A percentile compares a stretch with the other conserved stretches of the same genome.
These are phyloP conservation scores for Okapia johnstoni DNA, from an alignment of 2,113 vertebrate species.

Conservation along the genomic window DNA sequence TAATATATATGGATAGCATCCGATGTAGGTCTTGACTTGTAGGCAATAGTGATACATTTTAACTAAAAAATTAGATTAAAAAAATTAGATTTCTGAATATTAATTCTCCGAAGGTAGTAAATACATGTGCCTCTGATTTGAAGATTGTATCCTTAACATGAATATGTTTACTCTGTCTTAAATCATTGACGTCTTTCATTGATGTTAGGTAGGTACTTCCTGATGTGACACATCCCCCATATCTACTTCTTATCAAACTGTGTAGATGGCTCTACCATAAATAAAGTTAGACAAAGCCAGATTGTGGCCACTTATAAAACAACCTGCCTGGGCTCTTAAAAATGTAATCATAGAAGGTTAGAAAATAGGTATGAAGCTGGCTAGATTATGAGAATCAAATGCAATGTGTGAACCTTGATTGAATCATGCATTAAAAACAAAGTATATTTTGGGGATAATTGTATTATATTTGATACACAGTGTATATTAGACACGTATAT, in stretches of 20 bases:
- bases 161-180: neutral
- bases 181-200: neutral
- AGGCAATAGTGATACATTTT: neutral
- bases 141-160: neutral
- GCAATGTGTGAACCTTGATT: neutral
- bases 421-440: neutral
- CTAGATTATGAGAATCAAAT: neutral
- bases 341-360: neutral
- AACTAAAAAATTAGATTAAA: neutral
- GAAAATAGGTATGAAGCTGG: neutral
- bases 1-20: neutral
- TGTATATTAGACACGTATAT: neutral
- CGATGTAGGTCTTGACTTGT: neutral
- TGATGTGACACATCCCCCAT: neutral
- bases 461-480: neutral
- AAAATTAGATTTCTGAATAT: neutral
- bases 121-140: neutral
- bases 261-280: neutral
- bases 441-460: neutral
- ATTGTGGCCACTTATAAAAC: neutral
- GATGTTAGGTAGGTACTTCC: neutral
- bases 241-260: neutral
- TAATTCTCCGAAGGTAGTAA: neutral
- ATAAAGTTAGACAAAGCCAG: neutral
- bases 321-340: neutral